phyloP scores from a whole-genome alignment of 2,888 invertebrate genomes.

The Nymphalis polychloros region DNA sequence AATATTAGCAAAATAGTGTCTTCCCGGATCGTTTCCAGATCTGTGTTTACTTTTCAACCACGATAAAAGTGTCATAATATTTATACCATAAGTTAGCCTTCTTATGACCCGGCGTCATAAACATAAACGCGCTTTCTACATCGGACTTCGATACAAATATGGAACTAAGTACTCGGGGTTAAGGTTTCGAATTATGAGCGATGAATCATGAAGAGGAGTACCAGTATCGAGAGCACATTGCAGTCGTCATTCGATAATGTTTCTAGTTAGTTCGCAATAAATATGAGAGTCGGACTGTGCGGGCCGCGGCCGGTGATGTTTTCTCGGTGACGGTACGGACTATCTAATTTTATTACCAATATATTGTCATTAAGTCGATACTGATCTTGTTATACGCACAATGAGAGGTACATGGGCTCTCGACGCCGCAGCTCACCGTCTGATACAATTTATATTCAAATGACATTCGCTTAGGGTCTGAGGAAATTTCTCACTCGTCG shows the following conservation, averaged over 20 bases:
- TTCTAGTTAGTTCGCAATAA: slow-evolving; percentile 78
- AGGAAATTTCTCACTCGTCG: slow-evolving; percentile 78
- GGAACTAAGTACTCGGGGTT: slow-evolving; percentile 54
- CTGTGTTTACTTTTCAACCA: slow-evolving; percentile 74
- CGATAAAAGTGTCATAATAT: slow-evolving; percentile 81
- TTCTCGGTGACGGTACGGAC: slow-evolving; percentile 74
- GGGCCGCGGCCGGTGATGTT: slow-evolving; percentile 63
- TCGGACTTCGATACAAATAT: slow-evolving; percentile 49
- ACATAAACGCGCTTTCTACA: slow-evolving; percentile 70
- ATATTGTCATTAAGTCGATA: slow-evolving; percentile 82
- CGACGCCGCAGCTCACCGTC: slow-evolving; percentile 56
- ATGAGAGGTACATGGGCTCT: slow-evolving; percentile 69
- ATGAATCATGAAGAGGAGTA: slow-evolving; percentile 43
- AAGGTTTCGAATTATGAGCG: slow-evolving; percentile 61
- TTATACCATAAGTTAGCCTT: slow-evolving; percentile 77
- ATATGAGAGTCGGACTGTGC: slow-evolving; percentile 70
- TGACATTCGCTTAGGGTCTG: slow-evolving; percentile 74
- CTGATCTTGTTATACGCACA: slow-evolving; percentile 82
- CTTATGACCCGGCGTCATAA: slow-evolving; percentile 76
- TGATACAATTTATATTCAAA: slow-evolving; percentile 80
- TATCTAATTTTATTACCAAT: slow-evolving; percentile 82
- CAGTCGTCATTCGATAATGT: slow-evolving; percentile 75
- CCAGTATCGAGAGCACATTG: slow-evolving; percentile 43
- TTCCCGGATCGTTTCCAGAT: slow-evolving; percentile 43
- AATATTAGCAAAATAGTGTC: slow-evolving; percentile 58